These are phyloP conservation scores for Lepidotrigona ventralis DNA, from an alignment of 1,140 invertebrate species.

Conservation along the genomic window DNA sequence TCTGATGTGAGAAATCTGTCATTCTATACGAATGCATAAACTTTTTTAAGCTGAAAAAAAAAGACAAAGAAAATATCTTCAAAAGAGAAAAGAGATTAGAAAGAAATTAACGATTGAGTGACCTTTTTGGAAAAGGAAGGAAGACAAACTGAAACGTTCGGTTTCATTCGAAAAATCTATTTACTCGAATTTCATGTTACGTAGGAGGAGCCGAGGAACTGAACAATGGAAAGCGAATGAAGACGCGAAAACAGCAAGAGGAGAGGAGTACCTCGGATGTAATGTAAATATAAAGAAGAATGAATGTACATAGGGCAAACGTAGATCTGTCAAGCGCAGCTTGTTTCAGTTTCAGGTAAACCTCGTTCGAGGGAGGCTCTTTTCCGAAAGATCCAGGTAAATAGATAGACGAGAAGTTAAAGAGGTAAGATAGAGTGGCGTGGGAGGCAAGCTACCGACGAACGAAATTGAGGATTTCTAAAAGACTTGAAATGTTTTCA, in stretches of 20 bases:
- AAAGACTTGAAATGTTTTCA: slow-evolving; percentile 43
- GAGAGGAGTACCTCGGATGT: too few species aligned
- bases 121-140: neutral
- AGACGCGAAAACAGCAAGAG: neutral
- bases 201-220: neutral
- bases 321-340: neutral
- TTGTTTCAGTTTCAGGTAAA: slow-evolving; percentile 31
- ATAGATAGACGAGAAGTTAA: slow-evolving; percentile 24
- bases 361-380: neutral
- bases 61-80: too few species aligned
- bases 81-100: too few species aligned
- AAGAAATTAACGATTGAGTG: neutral
- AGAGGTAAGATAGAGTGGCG: too few species aligned
- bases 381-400: slow-evolving; percentile 7
- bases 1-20: too few species aligned
- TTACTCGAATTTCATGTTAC: neutral
- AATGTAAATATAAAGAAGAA: slow-evolving; percentile 4
- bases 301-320: neutral
- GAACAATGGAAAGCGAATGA: neutral
- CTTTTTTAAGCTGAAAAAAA: too few species aligned
- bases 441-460: neutral
- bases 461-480: slow-evolving; percentile 13
- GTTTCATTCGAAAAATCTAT: neutral
- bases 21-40: too few species aligned
- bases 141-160: neutral